Evolutionary conservation across 2,888 invertebrate species (phyloP).

Genomic region (Hirtodrosophila alboralis): DNA sequence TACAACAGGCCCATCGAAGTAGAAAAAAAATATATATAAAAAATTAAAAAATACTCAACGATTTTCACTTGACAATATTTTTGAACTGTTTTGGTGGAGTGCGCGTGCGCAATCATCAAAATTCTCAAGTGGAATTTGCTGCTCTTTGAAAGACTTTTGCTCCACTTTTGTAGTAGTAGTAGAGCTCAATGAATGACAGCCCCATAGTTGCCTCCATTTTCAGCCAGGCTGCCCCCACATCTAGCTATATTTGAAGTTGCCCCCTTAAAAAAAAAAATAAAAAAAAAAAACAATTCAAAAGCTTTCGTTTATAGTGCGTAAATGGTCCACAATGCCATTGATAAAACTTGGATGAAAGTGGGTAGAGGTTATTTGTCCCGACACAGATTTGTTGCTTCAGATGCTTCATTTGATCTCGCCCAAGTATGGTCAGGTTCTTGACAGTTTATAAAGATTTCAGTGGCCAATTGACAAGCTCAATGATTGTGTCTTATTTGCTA

Average conservation of each 20-base stretch:
- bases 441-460: conserved; percentile 59
- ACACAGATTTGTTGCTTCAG: conserved; percentile 10
- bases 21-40: conserved; percentile 17
- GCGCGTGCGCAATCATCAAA: conserved; percentile 71
- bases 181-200: conserved; percentile 39
- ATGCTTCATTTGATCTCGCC: conserved; percentile 15
- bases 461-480: conserved; percentile 61
- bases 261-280: conserved; percentile 8
- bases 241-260: conserved; percentile 41
- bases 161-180: conserved; percentile 56
- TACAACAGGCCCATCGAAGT: conserved; percentile 38
- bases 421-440: conserved; percentile 48
- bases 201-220: conserved; percentile 25
- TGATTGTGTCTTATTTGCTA: conserved; percentile 37
- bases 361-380: conserved; percentile 48
- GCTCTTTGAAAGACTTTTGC: conserved; percentile 58
- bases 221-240: conserved; percentile 33
- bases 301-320: conserved; percentile 35
- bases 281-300: too few relatives aligned
- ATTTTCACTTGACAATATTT: conserved; percentile 80
- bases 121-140: conserved; percentile 72
- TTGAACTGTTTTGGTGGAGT: conserved; percentile 62
- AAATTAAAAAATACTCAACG: conserved; percentile 34
- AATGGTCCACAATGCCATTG: conserved; percentile 53
- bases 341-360: conserved; percentile 53